Percentiles rank a stretch among this genome's conserved stretches.
Evolutionary conservation across 2,113 vertebrate species (phyloP).

Genomic region (Benitochromis conjunctus): DNA sequence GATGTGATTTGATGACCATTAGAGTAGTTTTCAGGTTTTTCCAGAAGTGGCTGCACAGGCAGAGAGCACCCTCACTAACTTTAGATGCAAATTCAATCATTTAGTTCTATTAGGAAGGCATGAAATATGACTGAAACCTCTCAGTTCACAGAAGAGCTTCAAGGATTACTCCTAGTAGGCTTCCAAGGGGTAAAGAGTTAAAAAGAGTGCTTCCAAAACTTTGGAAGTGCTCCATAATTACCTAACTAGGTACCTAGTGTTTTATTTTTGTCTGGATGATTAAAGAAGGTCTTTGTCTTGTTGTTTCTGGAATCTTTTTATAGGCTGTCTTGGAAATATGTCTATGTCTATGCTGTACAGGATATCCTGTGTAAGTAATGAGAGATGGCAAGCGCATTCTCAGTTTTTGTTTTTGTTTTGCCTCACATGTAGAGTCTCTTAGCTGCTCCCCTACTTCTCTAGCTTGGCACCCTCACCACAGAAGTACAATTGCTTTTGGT

Average conservation of each 20-base stretch:
- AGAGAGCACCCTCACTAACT: neutral
- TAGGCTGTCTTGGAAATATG: neutral
- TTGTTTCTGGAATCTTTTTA: neutral
- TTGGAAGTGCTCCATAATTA: neutral
- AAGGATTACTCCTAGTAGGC: neutral
- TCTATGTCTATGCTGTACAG: neutral
- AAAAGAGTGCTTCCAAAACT: neutral
- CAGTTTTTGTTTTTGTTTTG: neutral
- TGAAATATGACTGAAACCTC: neutral
- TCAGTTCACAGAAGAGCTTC: neutral
- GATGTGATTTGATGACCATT: neutral
- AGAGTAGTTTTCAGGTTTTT: neutral
- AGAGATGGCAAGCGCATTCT: neutral
- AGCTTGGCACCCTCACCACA: conserved; percentile 88
- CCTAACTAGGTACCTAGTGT: neutral
- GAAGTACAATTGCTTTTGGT: conserved; percentile 86
- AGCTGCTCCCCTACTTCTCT: conserved; percentile 80
- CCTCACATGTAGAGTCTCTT: conserved; percentile 73
- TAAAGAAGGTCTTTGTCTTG: neutral
- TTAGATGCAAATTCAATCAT: neutral
- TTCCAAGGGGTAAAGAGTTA: neutral
- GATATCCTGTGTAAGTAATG: neutral
- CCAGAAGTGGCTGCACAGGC: neutral
- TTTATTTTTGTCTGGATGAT: neutral
- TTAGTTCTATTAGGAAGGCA: neutral